Evolutionary conservation across 2,113 vertebrate genomes (phyloP).

Genomic region (Trachemys scripta): DNA sequence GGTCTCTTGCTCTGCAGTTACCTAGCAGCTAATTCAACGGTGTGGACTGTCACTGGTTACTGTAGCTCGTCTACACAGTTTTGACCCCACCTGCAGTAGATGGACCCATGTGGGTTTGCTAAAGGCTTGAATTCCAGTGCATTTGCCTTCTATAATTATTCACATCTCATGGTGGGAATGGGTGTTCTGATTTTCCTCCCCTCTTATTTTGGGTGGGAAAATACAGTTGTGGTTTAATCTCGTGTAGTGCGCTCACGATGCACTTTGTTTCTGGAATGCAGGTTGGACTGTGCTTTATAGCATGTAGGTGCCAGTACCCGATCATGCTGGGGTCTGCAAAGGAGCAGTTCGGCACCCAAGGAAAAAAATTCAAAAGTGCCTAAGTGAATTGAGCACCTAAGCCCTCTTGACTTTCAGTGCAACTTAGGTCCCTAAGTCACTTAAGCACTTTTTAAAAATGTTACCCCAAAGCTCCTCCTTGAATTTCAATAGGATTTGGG

Average conservation of each 20-base stretch:
- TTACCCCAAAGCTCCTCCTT: not conserved
- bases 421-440: not conserved
- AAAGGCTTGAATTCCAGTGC: not conserved
- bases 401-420: not conserved
- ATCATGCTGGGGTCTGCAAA: not conserved
- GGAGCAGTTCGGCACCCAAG: not conserved
- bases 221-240: too few relatives aligned
- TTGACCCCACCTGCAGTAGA: not conserved
- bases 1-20: not conserved
- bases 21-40: not conserved
- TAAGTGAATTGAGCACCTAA: not conserved
- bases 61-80: not conserved
- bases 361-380: not conserved
- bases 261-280: not conserved
- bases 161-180: not conserved
- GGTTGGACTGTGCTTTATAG: not conserved
- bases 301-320: not conserved
- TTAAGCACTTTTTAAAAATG: not conserved
- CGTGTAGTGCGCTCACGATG: not conserved
- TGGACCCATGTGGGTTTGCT: not conserved
- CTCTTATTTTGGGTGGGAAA: not conserved
- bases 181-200: not conserved
- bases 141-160: not conserved
- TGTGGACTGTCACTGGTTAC: not conserved
- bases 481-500: not conserved